Conservation (phyloP, 1,140 invertebrate genomes). For the Ceratina australensis region DNA sequence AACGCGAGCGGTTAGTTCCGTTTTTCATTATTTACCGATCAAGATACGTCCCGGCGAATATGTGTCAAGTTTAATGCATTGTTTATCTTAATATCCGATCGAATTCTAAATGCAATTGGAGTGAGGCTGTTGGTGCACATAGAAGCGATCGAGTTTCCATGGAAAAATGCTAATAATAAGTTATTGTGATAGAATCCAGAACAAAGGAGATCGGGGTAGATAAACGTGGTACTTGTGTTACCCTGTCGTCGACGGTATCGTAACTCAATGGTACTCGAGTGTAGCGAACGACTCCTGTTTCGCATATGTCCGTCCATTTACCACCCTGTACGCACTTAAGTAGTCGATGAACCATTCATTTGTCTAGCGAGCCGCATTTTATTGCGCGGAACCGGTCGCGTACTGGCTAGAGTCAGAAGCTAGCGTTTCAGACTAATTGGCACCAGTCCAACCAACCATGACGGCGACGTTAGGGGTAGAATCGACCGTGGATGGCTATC, state of each 20-base stretch:
- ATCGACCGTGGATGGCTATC: constrained; percentile 24
- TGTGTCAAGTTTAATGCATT: too few species aligned
- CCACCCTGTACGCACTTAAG: not conserved
- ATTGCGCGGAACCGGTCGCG: constrained; percentile 28
- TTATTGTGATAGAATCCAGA: too few species aligned
- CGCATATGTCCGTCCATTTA: not conserved
- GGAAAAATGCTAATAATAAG: too few species aligned
- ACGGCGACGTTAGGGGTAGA: not conserved
- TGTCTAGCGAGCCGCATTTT: not conserved
- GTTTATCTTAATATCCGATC: too few species aligned
- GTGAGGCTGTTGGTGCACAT: too few species aligned
- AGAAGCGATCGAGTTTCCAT: too few species aligned
- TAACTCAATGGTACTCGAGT: too few species aligned
- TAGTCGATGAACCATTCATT: not conserved
- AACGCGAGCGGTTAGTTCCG: not conserved
- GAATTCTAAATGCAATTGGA: too few species aligned
- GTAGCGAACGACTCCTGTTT: not conserved
- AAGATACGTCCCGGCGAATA: too few species aligned
- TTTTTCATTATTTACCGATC: not conserved
- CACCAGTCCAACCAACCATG: constrained; percentile 30
- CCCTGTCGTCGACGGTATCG: not conserved
- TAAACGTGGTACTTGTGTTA: not conserved
- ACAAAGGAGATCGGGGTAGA: too few species aligned
- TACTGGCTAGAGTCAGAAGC: not conserved
- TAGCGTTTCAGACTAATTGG: constrained; percentile 29